Conservation (phyloP, 2,113 vertebrate genomes). For the Urocitellus parryii region DNA sequence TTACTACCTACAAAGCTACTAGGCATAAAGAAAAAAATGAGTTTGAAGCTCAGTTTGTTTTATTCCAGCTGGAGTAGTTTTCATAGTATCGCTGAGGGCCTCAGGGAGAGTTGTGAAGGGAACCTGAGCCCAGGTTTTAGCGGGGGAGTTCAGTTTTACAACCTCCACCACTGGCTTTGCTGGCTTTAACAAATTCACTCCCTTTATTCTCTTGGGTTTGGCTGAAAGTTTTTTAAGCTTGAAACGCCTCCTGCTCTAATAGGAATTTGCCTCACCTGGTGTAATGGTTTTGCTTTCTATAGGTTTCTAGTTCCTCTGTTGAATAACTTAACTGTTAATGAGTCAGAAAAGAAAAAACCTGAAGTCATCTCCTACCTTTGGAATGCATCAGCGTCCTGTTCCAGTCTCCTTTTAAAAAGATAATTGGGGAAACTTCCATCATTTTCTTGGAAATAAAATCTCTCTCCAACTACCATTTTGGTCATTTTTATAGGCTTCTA, state of each 20-base stretch:
- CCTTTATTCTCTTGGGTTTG: slow-evolving; percentile 23
- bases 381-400: neutral
- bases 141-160: neutral
- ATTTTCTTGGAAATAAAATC: neutral
- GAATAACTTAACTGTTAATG: neutral
- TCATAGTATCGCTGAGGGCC: neutral
- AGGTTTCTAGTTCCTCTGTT: neutral
- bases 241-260: neutral
- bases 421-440: neutral
- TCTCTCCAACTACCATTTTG: neutral
- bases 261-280: neutral
- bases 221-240: neutral
- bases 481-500: neutral
- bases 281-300: neutral
- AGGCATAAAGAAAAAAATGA: neutral
- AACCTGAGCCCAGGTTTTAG: neutral
- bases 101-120: neutral
- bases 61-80: neutral
- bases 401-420: neutral
- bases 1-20: neutral
- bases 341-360: neutral
- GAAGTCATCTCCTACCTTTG: neutral
- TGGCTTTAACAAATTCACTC: neutral
- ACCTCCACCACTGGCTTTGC: neutral
- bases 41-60: neutral